Evolutionary conservation across 2,113 vertebrate species (phyloP).

Genomic region (Lycaon pictus): DNA sequence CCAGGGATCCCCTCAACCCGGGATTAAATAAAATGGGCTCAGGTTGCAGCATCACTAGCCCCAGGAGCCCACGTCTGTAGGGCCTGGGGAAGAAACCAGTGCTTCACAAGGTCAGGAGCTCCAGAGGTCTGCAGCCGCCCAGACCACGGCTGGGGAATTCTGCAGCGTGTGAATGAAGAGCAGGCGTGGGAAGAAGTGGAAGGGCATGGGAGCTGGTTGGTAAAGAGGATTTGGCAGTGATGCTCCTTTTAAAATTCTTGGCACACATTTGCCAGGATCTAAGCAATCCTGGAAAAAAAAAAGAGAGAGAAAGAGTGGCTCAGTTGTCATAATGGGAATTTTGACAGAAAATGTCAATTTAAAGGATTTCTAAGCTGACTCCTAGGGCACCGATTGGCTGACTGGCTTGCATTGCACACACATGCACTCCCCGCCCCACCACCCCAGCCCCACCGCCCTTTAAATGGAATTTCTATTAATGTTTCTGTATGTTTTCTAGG

Average conservation of each 20-base stretch:
- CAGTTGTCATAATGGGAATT: background rate
- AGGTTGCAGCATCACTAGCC: rapidly evolving
- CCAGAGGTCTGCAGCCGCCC: background rate
- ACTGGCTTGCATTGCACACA: background rate
- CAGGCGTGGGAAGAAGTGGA: rapidly evolving
- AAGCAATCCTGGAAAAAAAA: slow-evolving; percentile 52
- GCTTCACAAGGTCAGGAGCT: background rate
- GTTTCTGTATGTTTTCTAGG: background rate
- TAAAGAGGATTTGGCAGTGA: slow-evolving; percentile 38
- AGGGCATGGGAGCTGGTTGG: background rate
- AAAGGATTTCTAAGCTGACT: background rate
- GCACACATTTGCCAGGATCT: background rate
- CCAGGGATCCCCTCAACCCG: too few species aligned
- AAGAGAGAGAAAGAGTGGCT: background rate
- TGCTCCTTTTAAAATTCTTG: background rate
- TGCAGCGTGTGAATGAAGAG: background rate
- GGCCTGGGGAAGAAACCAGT: rapidly evolving
- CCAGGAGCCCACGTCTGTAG: background rate
- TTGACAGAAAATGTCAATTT: background rate
- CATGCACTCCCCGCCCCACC: rapidly evolving
- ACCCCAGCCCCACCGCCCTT: background rate
- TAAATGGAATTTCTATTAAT: background rate
- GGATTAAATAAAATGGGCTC: background rate
- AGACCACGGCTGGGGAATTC: background rate
- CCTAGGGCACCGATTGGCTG: background rate